A percentile compares a stretch with the other conserved stretches of the same genome.
These are phyloP conservation scores for Tragopan temminckii DNA, from an alignment of 2,797 vertebrate species.

Conservation along the genomic window DNA sequence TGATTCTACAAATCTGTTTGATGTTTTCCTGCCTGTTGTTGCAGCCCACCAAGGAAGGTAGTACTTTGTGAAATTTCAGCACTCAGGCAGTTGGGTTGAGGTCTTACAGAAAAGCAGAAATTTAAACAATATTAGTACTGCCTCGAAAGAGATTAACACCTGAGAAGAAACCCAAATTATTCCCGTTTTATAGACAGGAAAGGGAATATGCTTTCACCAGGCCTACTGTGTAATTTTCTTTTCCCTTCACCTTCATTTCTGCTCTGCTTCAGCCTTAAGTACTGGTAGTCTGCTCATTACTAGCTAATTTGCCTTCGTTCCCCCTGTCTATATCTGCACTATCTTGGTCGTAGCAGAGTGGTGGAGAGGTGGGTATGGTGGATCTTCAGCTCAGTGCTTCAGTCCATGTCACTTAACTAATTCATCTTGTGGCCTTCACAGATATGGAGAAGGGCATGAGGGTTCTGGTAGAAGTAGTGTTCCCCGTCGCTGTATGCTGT, in stretches of 20 bases:
- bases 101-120: neutral
- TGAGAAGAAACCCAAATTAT: neutral
- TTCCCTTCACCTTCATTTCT: neutral
- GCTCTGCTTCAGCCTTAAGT: neutral
- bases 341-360: neutral
- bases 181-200: neutral
- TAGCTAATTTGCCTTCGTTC: neutral
- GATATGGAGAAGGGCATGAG: neutral
- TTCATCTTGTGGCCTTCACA: neutral
- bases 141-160: neutral
- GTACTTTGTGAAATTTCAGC: neutral
- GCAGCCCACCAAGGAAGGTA: neutral
- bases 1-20: neutral
- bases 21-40: neutral
- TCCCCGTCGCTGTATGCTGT: neutral
- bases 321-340: neutral
- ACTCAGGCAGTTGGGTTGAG: neutral
- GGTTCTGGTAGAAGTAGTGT: neutral
- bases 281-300: neutral
- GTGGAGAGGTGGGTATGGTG: neutral
- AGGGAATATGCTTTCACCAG: neutral
- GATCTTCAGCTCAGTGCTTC: neutral
- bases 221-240: neutral
- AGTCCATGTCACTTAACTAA: accelerated
- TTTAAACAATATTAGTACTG: neutral